A percentile compares a stretch with the other conserved stretches of the same genome.
These are phyloP conservation scores for Zaprionus tsacasi DNA, from an alignment of 1,140 invertebrate species.

Conservation along the genomic window DNA sequence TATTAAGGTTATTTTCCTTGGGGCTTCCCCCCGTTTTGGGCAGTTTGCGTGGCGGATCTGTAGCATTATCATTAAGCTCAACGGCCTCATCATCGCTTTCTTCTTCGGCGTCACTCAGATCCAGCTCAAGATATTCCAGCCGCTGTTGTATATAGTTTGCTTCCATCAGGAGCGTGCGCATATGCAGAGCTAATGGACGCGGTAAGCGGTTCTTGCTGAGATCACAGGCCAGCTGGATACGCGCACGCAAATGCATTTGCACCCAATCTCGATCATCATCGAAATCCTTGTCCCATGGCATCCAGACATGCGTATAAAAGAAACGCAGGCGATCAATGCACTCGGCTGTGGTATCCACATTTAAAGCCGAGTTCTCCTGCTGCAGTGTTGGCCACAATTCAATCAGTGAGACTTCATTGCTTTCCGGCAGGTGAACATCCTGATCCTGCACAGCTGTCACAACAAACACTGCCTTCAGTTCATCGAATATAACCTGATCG, in stretches of 20 bases:
- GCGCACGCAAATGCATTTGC: constrained; percentile 85
- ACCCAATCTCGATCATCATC: constrained; percentile 86
- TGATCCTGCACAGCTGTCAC: constrained; percentile 86
- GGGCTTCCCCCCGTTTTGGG: constrained; percentile 28
- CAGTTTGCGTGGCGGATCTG: constrained; percentile 40
- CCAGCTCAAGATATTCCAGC: constrained; percentile 84
- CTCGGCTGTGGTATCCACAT: constrained; percentile 84
- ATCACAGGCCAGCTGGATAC: constrained; percentile 87
- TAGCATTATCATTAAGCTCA: constrained; percentile 47
- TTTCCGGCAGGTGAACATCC: constrained; percentile 85
- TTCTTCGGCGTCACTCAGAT: constrained; percentile 84
- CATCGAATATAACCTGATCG: constrained; percentile 84
- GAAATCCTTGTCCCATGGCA: constrained; percentile 88
- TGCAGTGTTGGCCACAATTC: constrained; percentile 86
- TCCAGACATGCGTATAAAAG: constrained; percentile 87
- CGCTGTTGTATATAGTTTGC: constrained; percentile 85
- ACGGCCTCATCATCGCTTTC: constrained; percentile 68
- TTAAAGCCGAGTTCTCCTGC: constrained; percentile 85
- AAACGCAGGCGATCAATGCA: constrained; percentile 86
- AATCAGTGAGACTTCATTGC: constrained; percentile 85
- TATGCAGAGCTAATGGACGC: constrained; percentile 85
- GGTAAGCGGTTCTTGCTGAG: constrained; percentile 84
- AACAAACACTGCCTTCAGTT: constrained; percentile 85
- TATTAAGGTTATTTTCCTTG: constrained; percentile 51
- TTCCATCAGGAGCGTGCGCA: constrained; percentile 86